phyloP scores from a whole-genome alignment of 2,113 vertebrate genomes.

The Odobenus rosmarus region DNA sequence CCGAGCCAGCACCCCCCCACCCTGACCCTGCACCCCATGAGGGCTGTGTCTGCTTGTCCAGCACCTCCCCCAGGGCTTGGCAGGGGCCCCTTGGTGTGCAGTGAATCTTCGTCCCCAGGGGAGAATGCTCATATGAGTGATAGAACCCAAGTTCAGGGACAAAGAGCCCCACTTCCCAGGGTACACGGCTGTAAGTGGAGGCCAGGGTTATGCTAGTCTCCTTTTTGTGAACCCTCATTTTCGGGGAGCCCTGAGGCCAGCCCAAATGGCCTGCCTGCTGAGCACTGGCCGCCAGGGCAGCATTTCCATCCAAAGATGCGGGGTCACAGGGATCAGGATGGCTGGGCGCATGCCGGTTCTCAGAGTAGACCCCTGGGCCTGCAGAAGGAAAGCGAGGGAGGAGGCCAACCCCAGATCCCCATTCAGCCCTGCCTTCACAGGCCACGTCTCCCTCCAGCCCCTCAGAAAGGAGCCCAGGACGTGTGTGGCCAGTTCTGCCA shows the following conservation, averaged over 20 bases:
- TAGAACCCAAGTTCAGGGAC: neutral
- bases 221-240: neutral
- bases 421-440: fast-evolving
- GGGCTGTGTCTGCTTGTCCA: fast-evolving
- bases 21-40: fast-evolving
- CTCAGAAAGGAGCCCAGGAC: neutral
- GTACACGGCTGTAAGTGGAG: fast-evolving
- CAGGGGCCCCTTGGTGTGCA: fast-evolving
- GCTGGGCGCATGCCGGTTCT: neutral
- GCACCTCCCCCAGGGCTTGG: neutral
- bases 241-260: neutral
- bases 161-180: no score
- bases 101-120: fast-evolving
- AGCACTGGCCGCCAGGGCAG: neutral
- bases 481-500: neutral
- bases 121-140: neutral
- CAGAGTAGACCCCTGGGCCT: fast-evolving
- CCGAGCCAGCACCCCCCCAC: neutral
- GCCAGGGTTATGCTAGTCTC: no score
- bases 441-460: neutral
- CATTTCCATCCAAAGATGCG: neutral
- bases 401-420: fast-evolving
- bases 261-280: neutral
- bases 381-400: fast-evolving
- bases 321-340: fast-evolving